Base-by-base conservation (phyloP, 2,888 invertebrate species). In the Meteorus cinctellus region DNA sequence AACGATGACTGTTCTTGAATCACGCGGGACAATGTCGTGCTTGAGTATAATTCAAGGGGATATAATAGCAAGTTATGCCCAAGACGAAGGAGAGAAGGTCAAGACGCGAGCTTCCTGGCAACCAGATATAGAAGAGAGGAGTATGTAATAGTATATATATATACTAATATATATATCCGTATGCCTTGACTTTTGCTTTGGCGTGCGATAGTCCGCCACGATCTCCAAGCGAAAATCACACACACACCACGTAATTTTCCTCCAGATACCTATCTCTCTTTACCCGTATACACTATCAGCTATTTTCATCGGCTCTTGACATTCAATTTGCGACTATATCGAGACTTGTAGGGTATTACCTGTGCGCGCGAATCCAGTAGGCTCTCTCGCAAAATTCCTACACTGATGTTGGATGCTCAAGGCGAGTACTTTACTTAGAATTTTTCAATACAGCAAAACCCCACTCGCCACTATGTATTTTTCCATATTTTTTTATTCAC, bases 81-180 rank as follows among this genome's bases (percentile, higher is more conserved):
- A 5, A 69, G 69, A 69, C 10, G 34, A 31, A 68, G 29, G 16
- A 27, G 62, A 62, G 72, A 41, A 45, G 62, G 72, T 48, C 48
- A 34, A 31, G 34, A 55, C 19, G 41, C 69, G 79, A 78, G 82
- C 80, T 82, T 79, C 81, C 80, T 77, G 81, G 79, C 80, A 78
- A 70, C 69, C 76, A 75, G 72, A 66, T 68, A 72, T 41, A 41
- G 12, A 8, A 8, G 41, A 12, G 59, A 66, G 5, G 27, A 48
- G 62, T 66, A 55, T 27, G 19, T 45, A 60, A 74, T 27, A 63
- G 29, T 66, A 65, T 24, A 66, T 12, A 68, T 24, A 24, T 24
- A 24, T 24, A n/a, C n/a, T n/a, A n/a, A n/a, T n/a, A 24, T 24
- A 24, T 55, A 70, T 77, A 73, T 51, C 72, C 24, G 48, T 63